Conservation (phyloP, 2,888 invertebrate genomes). For the Drosophila colorata region DNA sequence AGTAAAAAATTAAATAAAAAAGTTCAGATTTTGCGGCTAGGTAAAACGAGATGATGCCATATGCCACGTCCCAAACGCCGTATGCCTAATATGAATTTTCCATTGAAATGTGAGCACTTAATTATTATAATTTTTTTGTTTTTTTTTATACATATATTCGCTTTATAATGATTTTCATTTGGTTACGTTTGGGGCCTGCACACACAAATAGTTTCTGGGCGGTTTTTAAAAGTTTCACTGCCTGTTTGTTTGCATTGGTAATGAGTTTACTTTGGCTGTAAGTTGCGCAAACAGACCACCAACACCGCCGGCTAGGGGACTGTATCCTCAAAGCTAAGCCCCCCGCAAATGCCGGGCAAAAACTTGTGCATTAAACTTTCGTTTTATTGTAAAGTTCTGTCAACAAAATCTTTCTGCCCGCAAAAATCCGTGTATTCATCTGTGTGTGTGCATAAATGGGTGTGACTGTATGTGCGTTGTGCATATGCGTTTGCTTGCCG, state of each 20-base stretch:
- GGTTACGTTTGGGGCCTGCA: slow-evolving; percentile 29
- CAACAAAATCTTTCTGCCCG: slow-evolving; percentile 71
- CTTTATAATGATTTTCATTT: slow-evolving; percentile 61
- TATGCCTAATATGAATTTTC: slow-evolving; percentile 41
- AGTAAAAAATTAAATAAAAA: not conserved
- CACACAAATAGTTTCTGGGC: slow-evolving; percentile 70
- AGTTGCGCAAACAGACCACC: slow-evolving; percentile 76
- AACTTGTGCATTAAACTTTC: slow-evolving; percentile 80
- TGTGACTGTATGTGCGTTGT: slow-evolving; percentile 11
- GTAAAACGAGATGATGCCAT: not conserved
- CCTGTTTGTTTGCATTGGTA: slow-evolving; percentile 82
- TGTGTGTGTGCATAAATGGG: not conserved
- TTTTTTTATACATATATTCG: slow-evolving; percentile 21
- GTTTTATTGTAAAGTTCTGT: slow-evolving; percentile 79
- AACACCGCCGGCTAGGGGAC: slow-evolving; percentile 19
- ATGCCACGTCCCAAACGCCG: slow-evolving; percentile 28
- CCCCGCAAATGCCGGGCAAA: slow-evolving; percentile 42
- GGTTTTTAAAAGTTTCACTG: slow-evolving; percentile 69
- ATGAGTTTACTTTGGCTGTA: slow-evolving; percentile 83
- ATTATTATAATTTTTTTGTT: slow-evolving; percentile 61
- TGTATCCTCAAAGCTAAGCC: slow-evolving; percentile 51
- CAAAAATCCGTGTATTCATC: slow-evolving; percentile 44
- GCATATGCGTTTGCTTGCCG: slow-evolving; percentile 36
- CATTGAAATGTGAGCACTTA: slow-evolving; percentile 61
- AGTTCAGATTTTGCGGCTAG: not conserved